Conservation (phyloP, 2,797 vertebrate genomes). For the Xiphorhynchus erythropygius region DNA sequence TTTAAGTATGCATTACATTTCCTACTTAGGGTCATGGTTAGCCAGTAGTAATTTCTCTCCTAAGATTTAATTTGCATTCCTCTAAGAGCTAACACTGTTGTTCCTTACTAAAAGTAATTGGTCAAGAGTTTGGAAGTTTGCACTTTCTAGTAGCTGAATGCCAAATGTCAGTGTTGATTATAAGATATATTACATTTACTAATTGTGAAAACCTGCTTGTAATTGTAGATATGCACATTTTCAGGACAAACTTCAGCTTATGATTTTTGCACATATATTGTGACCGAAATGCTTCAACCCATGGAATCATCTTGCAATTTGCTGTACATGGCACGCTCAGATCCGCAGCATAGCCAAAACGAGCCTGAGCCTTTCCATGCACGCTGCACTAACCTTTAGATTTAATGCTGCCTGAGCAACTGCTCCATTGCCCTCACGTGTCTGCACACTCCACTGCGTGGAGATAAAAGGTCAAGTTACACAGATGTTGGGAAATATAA, state of each 20-base stretch:
- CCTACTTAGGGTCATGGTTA: not conserved
- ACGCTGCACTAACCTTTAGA: not conserved
- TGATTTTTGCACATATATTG: not conserved
- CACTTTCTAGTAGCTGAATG: not conserved
- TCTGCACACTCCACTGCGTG: not conserved
- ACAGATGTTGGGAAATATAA: not conserved
- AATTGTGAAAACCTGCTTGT: not conserved
- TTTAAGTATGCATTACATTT: not conserved
- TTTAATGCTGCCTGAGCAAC: not conserved
- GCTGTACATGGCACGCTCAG: not conserved
- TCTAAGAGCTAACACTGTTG: not conserved
- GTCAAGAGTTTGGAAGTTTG: not conserved
- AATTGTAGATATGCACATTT: not conserved
- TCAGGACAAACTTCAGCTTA: not conserved
- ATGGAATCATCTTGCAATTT: not conserved
- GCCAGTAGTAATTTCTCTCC: not conserved
- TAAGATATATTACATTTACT: not conserved
- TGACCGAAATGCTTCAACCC: not conserved
- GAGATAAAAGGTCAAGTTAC: not conserved
- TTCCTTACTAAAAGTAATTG: not conserved
- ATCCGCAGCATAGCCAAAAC: not conserved
- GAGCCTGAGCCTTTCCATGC: rapidly evolving
- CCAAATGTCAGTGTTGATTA: not conserved
- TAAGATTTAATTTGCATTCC: not conserved
- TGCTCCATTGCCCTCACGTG: not conserved